Base-by-base conservation (phyloP, 2,113 vertebrate genomes). In the Origma solitaria region DNA sequence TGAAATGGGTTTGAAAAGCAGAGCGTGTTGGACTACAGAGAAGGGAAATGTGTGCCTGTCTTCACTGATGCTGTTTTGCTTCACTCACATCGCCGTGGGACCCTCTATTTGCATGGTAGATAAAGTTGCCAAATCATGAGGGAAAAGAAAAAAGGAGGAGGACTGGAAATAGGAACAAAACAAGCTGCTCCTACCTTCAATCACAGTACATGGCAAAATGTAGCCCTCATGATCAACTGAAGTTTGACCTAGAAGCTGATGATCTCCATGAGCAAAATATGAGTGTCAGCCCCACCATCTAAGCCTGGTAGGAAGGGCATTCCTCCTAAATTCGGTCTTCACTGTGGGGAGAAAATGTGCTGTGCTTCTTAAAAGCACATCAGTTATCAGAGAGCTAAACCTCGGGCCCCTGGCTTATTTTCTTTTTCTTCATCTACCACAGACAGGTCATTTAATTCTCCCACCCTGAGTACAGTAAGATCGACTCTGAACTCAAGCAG, bases 401-500 rank as follows among this genome's bases (percentile, higher is more conserved):
- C 86, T 91, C 11, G 16, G 58, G 66, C 71, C 27, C 30, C 23
- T 51, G 75, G 78, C 66, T 96, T 88, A 64, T 89, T 95, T 94
- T 82, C 65, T 86, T 90, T 94, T 82, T 87, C 44, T 91, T 91
- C 69, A 53, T 83, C 86, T 90, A 30, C 82, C 49, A 37, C 61
- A 92, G 94, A 58, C 44, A 53, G 40, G 64, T 79, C 89, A 94
- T 94, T 96, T 92, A 95, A 92, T 95, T 96, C 72, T 93, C 73
- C 73, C 82, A 75, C 87, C 64, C 50, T 25, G 76, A 95, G 90
- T 92, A 92, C 84, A 87, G 86, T 69, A 12, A 94, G 91, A 93
- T 88, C 3, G 45, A 76, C 71, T 78, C 71, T 71, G 86, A 94
- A 82, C 61, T 86, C 90, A 51, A 88, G 79, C 80, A 91, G 73